phyloP scores from a whole-genome alignment of 1,140 invertebrate species.

The Drosophila teissieri region DNA sequence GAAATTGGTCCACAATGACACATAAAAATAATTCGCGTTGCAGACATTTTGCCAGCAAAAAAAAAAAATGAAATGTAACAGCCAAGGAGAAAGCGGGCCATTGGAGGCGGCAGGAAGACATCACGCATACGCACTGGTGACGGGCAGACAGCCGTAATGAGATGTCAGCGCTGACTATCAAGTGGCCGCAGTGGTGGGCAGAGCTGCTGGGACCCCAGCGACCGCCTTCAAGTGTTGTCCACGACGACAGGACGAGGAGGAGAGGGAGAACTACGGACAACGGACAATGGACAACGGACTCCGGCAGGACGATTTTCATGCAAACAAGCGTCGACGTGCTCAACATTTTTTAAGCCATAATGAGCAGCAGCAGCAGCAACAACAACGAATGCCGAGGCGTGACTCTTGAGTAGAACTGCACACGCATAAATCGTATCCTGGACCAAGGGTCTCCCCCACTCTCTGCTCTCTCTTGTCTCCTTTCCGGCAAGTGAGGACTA shows the following conservation, averaged over 20 bases:
- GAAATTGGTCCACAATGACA: constrained; percentile 74
- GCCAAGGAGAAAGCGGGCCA: background rate
- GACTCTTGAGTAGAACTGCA: constrained; percentile 73
- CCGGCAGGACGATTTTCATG: constrained; percentile 47
- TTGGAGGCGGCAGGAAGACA: constrained; percentile 33
- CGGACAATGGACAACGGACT: constrained; percentile 4
- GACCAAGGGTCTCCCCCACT: constrained; percentile 15
- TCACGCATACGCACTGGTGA: constrained; percentile 75
- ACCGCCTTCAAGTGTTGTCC: constrained; percentile 69
- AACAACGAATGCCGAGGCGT: constrained; percentile 58
- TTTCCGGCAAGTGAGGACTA: constrained; percentile 43
- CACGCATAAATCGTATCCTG: constrained; percentile 76
- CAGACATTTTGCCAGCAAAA: constrained; percentile 72
- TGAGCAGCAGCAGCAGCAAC: constrained; percentile 73
- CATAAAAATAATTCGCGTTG: constrained; percentile 80
- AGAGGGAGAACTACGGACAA: constrained; percentile 15
- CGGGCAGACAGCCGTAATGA: constrained; percentile 76
- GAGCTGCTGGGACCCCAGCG: constrained; percentile 66
- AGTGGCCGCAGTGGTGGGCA: constrained; percentile 58
- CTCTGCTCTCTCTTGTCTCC: no score
- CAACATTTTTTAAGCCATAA: constrained; percentile 83
- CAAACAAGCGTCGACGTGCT: constrained; percentile 76
- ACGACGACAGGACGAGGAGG: constrained; percentile 20
- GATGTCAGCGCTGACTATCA: constrained; percentile 80
- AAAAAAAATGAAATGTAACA: background rate